These are phyloP conservation scores for Lophotriccus pileatus DNA, from an alignment of 2,797 vertebrate genomes.

Conservation along the genomic window DNA sequence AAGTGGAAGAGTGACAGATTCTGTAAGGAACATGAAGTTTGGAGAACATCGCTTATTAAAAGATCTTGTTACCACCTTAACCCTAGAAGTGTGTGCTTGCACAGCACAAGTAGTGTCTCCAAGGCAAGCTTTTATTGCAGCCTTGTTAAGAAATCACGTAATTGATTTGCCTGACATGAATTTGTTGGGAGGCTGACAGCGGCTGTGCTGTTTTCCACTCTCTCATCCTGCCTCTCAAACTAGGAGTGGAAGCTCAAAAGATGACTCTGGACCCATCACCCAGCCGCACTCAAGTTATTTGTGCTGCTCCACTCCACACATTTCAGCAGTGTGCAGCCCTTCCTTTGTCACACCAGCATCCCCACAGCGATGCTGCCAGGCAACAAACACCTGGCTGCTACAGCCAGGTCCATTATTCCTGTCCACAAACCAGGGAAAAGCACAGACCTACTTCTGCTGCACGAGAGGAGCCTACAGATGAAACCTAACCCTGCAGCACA, in stretches of 20 bases:
- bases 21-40: not conserved
- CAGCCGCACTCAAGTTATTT: not conserved
- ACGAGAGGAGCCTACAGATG: not conserved
- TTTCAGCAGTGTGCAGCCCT: not conserved
- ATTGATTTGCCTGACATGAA: not conserved
- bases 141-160: not conserved
- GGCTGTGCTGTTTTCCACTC: not conserved
- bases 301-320: not conserved
- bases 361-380: slow-evolving; percentile 19
- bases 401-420: not conserved
- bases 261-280: not conserved
- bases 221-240: not conserved
- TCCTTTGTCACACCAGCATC: not conserved
- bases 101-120: slow-evolving; percentile 1
- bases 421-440: not conserved
- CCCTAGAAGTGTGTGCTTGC: not conserved
- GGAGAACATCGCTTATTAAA: not conserved
- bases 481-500: not conserved
- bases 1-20: not conserved
- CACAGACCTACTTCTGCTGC: not conserved
- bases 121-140: slow-evolving; percentile 13
- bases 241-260: not conserved
- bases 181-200: not conserved
- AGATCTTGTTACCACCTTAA: slow-evolving; percentile 25
- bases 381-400: not conserved